A percentile compares a stretch with the other conserved stretches of the same genome.
Evolutionary conservation across 2,113 vertebrate genomes (phyloP).

Genomic region (Macaca fascicularis): DNA sequence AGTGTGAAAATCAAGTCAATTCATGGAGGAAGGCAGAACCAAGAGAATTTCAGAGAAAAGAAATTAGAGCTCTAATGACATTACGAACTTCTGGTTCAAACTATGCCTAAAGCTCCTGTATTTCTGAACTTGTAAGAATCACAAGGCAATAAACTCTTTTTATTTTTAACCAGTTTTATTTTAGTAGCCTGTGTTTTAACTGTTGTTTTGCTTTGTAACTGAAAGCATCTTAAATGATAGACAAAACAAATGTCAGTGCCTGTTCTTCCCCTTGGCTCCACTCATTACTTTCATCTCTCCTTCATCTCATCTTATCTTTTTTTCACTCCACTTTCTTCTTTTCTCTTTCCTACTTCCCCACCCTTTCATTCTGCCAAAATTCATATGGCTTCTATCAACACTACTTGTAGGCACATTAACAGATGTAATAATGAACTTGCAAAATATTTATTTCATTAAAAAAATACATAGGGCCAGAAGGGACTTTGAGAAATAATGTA

Average conservation of each 20-base stretch:
- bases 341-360: background rate
- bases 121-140: background rate
- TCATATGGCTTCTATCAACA: slow-evolving; percentile 34
- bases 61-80: background rate
- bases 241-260: background rate
- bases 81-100: background rate
- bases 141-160: background rate
- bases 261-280: background rate
- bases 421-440: slow-evolving; percentile 20
- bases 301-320: background rate
- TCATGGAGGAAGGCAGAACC: background rate
- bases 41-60: background rate
- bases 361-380: background rate
- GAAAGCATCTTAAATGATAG: background rate
- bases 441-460: slow-evolving; percentile 54
- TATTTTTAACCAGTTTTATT: background rate
- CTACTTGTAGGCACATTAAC: slow-evolving; percentile 10
- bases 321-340: background rate
- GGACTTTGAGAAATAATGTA: slow-evolving; percentile 30
- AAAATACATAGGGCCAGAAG: slow-evolving; percentile 27
- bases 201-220: background rate
- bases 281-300: background rate
- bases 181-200: background rate
- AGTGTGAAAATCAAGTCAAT: background rate
- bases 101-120: background rate